Evolutionary conservation across 1,140 invertebrate genomes (phyloP).

Genomic region (Branchinecta lynchi): DNA sequence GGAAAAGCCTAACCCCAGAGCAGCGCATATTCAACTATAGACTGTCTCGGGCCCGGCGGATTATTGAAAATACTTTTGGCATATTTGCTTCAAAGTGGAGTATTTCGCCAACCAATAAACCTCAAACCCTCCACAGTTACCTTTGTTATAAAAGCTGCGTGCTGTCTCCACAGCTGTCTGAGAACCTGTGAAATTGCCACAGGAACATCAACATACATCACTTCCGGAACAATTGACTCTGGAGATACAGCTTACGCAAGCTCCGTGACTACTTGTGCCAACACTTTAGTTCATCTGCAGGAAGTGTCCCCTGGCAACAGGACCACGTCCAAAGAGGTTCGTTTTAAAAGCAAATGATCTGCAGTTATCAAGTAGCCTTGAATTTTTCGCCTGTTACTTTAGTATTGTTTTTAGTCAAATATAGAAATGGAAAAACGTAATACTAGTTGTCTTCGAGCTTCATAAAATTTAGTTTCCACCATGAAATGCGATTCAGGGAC

Average conservation of each 20-base stretch:
- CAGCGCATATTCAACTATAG: slow-evolving; percentile 26
- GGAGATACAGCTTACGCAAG: neutral
- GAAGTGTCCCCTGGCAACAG: neutral
- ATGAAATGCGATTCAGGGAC: no score
- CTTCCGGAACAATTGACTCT: neutral
- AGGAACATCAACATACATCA: neutral
- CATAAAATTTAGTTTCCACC: no score
- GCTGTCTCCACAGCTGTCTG: slow-evolving; percentile 4
- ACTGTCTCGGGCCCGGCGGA: slow-evolving; percentile 14
- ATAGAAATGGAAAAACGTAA: no score
- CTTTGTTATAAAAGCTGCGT: neutral
- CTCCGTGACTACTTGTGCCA: neutral
- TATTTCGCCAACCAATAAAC: slow-evolving; percentile 11
- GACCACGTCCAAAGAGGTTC: neutral
- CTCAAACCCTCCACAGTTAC: slow-evolving; percentile 1
- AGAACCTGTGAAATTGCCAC: neutral
- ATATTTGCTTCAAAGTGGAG: slow-evolving; percentile 18
- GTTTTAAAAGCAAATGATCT: neutral
- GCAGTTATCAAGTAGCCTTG: no score
- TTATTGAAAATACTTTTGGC: slow-evolving; percentile 20
- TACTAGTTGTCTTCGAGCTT: no score
- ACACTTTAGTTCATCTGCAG: slow-evolving; percentile 6
- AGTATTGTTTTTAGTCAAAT: no score
- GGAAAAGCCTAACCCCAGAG: slow-evolving; percentile 23
- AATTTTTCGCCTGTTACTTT: no score